Conservation (phyloP, 2,888 invertebrate genomes). For the Eupsilia transversa region DNA sequence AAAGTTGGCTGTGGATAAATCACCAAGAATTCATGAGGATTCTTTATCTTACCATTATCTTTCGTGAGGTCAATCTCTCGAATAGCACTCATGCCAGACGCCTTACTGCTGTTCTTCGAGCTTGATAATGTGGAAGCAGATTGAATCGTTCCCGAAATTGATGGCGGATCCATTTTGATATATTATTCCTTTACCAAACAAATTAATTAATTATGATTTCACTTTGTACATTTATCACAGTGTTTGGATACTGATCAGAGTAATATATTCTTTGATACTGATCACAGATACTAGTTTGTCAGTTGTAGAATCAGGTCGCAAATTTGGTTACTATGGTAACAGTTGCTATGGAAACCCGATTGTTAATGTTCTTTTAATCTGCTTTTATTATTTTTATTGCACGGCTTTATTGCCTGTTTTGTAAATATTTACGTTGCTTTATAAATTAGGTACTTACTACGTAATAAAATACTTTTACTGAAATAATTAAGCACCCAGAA, state of each 20-base stretch:
- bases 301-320: not conserved
- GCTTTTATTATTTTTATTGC: not conserved
- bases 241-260: not conserved
- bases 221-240: not conserved
- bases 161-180: constrained; percentile 61
- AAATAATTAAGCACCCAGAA: not conserved
- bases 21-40: not conserved
- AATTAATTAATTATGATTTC: not conserved
- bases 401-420: not conserved
- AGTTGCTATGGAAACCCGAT: constrained; percentile 13
- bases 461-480: not conserved
- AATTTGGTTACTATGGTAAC: constrained; percentile 36
- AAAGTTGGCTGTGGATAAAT: not conserved
- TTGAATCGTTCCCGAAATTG: constrained; percentile 74
- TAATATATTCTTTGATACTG: not conserved
- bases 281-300: constrained; percentile 4
- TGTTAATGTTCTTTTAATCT: not conserved
- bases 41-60: constrained; percentile 77
- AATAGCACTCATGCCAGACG: constrained; percentile 66
- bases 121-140: constrained; percentile 80
- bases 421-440: not conserved
- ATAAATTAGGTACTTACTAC: too few species aligned
- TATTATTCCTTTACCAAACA: constrained; percentile 1
- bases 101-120: constrained; percentile 78
- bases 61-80: constrained; percentile 80